Percentiles rank a stretch among this genome's conserved stretches.
phyloP scores from a whole-genome alignment of 2,888 invertebrate genomes.

The Desoria tigrina region DNA sequence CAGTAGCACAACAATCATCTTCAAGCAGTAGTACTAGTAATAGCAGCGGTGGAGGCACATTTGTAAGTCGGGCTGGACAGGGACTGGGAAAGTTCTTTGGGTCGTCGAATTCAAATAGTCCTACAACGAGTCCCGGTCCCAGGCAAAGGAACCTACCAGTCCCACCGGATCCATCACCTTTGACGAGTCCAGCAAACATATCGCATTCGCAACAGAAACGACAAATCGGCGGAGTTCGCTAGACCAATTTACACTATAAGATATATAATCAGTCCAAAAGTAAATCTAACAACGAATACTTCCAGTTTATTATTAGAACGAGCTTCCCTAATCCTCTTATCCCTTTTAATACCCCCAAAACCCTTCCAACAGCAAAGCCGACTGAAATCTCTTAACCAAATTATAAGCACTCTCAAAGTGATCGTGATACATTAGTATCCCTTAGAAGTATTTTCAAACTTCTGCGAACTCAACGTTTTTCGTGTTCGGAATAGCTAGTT shows the following conservation, averaged over 20 bases:
- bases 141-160: not conserved
- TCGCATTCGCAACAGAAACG: slow-evolving; percentile 5
- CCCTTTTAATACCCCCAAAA: no score
- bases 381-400: not conserved
- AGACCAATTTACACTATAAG: not conserved
- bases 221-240: slow-evolving; percentile 16
- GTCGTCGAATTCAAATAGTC: not conserved
- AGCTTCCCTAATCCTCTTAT: no score
- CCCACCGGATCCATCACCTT: not conserved
- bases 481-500: no score
- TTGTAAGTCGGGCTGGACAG: slow-evolving; percentile 7
- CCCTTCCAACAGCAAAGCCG: not conserved
- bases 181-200: not conserved
- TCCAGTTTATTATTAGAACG: not conserved
- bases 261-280: no score
- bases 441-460: no score
- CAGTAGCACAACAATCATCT: not conserved
- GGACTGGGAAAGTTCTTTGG: slow-evolving; percentile 12
- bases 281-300: slow-evolving; percentile 4
- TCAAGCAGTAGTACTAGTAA: not conserved
- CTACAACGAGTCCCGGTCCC: no score
- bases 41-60: not conserved
- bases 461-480: no score
- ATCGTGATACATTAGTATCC: not conserved
- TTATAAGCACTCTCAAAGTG: not conserved